Evolutionary conservation across 2,797 vertebrate genomes (phyloP), one percentile per base, ranked within the genome.

Genomic region (Myotis myotis): DNA sequence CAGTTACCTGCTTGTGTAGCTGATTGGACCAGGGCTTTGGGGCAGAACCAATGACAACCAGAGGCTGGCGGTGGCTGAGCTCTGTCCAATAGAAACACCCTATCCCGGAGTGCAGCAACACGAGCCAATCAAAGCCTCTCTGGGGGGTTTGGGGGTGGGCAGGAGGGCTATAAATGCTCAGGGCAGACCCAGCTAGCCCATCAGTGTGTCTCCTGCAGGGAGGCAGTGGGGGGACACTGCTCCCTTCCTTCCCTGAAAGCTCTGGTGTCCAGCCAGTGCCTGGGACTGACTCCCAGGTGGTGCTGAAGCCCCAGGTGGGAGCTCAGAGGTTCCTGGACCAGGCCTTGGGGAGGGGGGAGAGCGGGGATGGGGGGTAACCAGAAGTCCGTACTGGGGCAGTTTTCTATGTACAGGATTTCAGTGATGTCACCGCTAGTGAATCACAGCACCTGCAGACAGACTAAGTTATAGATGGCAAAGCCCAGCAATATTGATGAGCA

Each of bases 201-300:
- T 13, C 11, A 0, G 30, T 2, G 11, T 1, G 0, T 10, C 16
- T 22, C 38, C 38, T 79, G 25, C 20, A 2, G 11, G 57, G 8
- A 2, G 22, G 15, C 7, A 1, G 0, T 0, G 4, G 0, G 16
- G 16, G 51, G 25, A 0, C 1, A 0, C 5, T 2, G 4, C 8
- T 25, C 10, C 16, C 23, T 16, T 8, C 17, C 80, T 82, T 64
- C 30, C n/a, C 22, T 44, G 2, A 79, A 10, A 9, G 75, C 71
- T 74, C 66, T 10, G 44, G 23, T 0, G 8, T 22, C 25, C 8
- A 38, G 33, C 57, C 19, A 38, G 51, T 8, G 33, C 60, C 33
- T 41, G 80, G 79, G 49, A 19, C 62, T 23, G 41, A 74, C 22
- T n/a, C 28, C 38, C 71, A 38, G 28, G 11, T 47, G 38, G 2